Conservation (phyloP, 2,113 vertebrate genomes). For the Numenius arquata region DNA sequence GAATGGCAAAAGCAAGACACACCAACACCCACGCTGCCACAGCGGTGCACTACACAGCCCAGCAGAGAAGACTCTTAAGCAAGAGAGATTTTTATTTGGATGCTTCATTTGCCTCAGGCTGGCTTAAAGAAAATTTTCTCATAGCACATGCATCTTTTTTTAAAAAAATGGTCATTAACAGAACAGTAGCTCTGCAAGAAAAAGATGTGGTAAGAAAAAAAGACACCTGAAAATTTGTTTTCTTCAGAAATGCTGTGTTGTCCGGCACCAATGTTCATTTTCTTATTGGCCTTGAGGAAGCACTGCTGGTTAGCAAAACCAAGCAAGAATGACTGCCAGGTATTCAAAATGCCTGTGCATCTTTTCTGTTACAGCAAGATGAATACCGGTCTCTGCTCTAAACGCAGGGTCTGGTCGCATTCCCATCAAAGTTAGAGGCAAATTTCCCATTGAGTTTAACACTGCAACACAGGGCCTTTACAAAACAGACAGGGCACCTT, state of each 20-base stretch:
- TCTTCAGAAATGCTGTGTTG: neutral
- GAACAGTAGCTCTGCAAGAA: neutral
- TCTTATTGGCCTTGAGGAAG: neutral
- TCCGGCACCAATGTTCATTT: neutral
- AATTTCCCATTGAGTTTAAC: slow-evolving; percentile 3
- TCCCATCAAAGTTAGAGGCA: neutral
- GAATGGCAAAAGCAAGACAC: neutral
- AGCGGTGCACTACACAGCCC: neutral
- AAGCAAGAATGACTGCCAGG: neutral
- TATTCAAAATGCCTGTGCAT: neutral
- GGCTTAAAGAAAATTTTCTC: neutral
- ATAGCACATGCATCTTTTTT: neutral
- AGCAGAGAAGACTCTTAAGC: neutral
- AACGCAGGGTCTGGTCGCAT: neutral
- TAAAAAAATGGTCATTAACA: neutral
- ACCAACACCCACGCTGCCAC: neutral
- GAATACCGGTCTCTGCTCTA: neutral
- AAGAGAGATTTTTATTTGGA: neutral
- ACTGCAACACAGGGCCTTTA: neutral
- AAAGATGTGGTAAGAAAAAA: neutral
- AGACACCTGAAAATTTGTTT: neutral
- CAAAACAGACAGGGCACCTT: slow-evolving; percentile 17
- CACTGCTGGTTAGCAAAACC: neutral
- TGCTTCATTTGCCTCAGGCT: neutral
- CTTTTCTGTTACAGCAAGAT: neutral